Percentiles rank a stretch among this genome's conserved stretches.
These are phyloP conservation scores for Actias luna DNA, from an alignment of 2,888 invertebrate genomes.

Conservation along the genomic window DNA sequence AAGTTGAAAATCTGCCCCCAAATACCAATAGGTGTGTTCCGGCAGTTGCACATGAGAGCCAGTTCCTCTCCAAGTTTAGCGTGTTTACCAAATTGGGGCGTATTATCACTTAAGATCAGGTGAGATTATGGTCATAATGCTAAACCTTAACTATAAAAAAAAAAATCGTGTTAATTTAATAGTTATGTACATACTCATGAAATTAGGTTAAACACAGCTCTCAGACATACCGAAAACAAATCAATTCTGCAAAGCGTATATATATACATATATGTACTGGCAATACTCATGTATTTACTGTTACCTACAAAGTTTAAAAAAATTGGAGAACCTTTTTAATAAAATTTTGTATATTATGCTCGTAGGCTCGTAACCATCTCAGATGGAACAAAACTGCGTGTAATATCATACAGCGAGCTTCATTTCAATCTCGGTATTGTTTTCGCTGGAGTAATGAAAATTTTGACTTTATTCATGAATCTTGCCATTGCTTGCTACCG, in stretches of 20 bases:
- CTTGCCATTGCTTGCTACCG: conserved; percentile 42
- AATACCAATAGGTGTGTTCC: too few species aligned
- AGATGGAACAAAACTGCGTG: conserved; percentile 43
- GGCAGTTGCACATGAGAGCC: too few species aligned
- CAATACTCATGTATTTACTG: conserved; percentile 23
- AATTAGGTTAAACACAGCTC: conserved; percentile 56
- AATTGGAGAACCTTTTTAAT: conserved; percentile 28
- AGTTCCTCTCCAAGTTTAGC: too few species aligned
- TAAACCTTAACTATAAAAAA: too few species aligned
- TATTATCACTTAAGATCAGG: too few species aligned
- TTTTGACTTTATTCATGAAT: conserved; percentile 48
- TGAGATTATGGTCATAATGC: too few species aligned
- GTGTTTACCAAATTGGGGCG: too few species aligned
- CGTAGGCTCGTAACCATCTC: conserved; percentile 24
- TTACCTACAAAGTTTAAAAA: conserved; percentile 15
- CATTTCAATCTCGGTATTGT: conserved; percentile 58
- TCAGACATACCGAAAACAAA: conserved; percentile 54
- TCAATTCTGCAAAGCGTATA: conserved; percentile 24
- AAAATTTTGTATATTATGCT: conserved; percentile 22
- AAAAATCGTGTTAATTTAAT: conserved; percentile 13
- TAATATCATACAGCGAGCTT: conserved; percentile 51
- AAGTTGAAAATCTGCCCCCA: too few species aligned
- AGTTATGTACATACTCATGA: conserved; percentile 24
- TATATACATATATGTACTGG: conserved; percentile 31
- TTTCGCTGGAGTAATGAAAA: conserved; percentile 58